Conservation (phyloP, 2,888 invertebrate genomes). For the Amiota minor region DNA sequence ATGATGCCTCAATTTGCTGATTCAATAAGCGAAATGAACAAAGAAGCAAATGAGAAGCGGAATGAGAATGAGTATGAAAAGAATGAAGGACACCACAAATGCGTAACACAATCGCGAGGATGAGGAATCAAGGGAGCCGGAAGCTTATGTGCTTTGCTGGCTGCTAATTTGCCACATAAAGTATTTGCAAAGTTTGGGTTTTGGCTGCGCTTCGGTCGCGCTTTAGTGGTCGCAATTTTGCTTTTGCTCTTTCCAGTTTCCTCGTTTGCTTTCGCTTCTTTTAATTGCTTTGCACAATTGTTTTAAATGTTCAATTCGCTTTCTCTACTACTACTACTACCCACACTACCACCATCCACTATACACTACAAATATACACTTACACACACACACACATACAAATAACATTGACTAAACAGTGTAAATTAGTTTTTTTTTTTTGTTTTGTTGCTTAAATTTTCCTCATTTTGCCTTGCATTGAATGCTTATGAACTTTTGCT, state of each 20-base stretch:
- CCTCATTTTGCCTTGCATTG: not conserved
- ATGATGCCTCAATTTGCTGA: slow-evolving; percentile 22
- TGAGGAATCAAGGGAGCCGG: too few relatives aligned
- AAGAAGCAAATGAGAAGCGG: too few relatives aligned
- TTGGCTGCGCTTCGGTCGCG: not conserved
- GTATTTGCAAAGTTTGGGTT: slow-evolving; percentile 31
- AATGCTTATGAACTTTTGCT: slow-evolving; percentile 19
- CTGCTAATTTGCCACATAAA: slow-evolving; percentile 60
- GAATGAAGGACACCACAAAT: too few relatives aligned
- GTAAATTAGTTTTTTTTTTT: slow-evolving; percentile 57
- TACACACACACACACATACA: not conserved
- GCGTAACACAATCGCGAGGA: too few relatives aligned
- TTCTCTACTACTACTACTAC: slow-evolving; percentile 27
- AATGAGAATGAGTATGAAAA: too few relatives aligned
- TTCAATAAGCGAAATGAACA: slow-evolving; percentile 7
- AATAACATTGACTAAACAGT: not conserved
- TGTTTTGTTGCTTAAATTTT: slow-evolving; percentile 41
- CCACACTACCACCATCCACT: too few relatives aligned
- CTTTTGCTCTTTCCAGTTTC: not conserved
- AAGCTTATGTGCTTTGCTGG: not conserved
- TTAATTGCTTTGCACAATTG: slow-evolving; percentile 66
- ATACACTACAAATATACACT: not conserved
- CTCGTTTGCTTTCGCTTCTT: slow-evolving; percentile 33
- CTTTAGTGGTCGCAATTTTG: slow-evolving; percentile 9
- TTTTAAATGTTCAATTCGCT: slow-evolving; percentile 62